A percentile compares a stretch with the other conserved stretches of the same genome.
phyloP scores from a whole-genome alignment of 2,797 vertebrate genomes.

The Onychomys torridus region DNA sequence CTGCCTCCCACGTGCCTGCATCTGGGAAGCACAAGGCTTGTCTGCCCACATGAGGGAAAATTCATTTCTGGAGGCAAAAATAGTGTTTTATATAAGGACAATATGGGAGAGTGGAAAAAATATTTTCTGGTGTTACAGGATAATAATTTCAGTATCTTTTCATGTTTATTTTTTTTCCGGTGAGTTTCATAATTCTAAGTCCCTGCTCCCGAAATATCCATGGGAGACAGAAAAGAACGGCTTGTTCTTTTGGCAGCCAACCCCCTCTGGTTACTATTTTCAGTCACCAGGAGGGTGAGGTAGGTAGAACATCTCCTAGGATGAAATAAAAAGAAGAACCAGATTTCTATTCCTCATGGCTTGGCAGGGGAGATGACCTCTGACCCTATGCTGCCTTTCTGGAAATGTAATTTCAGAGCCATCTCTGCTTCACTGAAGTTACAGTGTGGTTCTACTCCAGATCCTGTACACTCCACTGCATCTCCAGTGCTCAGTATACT shows the following conservation, averaged over 20 bases:
- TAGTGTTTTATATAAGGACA: slow-evolving; percentile 77
- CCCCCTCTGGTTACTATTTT: slow-evolving; percentile 74
- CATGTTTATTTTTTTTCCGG: slow-evolving; percentile 74
- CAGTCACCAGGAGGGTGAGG: slow-evolving; percentile 54
- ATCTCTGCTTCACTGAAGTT: slow-evolving; percentile 75
- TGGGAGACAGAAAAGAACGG: slow-evolving; percentile 69
- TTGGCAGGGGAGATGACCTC: slow-evolving; percentile 30
- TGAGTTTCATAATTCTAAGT: slow-evolving; percentile 75
- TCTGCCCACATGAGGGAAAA: slow-evolving; percentile 15
- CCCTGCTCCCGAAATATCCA: slow-evolving; percentile 72
- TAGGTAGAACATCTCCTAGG: slow-evolving; percentile 65
- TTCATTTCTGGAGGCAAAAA: slow-evolving; percentile 69
- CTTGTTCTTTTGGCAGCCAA: slow-evolving; percentile 77
- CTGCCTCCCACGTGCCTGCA: slow-evolving; percentile 17
- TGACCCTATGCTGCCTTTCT: slow-evolving; percentile 70
- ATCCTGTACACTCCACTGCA: slow-evolving; percentile 70
- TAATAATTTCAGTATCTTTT: slow-evolving; percentile 76
- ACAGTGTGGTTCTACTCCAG: slow-evolving; percentile 75
- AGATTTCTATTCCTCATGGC: background rate
- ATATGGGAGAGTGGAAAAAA: slow-evolving; percentile 71
- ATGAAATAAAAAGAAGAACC: slow-evolving; percentile 66
- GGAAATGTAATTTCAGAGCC: slow-evolving; percentile 81
- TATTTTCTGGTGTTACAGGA: slow-evolving; percentile 66
- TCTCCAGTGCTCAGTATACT: slow-evolving; percentile 76
- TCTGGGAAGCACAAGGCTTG: background rate